Conservation (phyloP, 2,888 invertebrate species). For the Diplazon laetatorius region DNA sequence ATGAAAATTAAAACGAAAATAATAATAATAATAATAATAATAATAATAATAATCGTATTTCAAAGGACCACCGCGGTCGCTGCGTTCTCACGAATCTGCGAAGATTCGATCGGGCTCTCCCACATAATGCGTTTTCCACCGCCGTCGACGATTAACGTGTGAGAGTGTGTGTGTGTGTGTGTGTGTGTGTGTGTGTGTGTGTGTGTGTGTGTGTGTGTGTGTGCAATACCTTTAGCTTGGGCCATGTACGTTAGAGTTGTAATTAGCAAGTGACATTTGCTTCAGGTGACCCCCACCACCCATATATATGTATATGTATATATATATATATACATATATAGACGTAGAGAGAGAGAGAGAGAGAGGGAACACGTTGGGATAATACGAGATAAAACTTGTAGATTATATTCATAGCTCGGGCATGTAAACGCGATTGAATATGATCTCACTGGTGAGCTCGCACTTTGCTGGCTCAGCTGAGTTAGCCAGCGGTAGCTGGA, state of each 20-base stretch:
- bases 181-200: background rate
- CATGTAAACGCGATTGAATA: constrained; percentile 32
- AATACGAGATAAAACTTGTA: constrained; percentile 51
- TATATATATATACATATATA: constrained; percentile 37
- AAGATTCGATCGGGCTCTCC: constrained; percentile 63
- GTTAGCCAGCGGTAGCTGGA: constrained; percentile 46
- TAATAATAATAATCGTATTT: constrained; percentile 49
- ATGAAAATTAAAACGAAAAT: background rate
- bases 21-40: constrained; percentile 2
- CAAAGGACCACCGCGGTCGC: constrained; percentile 64
- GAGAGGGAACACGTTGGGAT: constrained; percentile 19
- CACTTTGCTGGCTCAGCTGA: constrained; percentile 28
- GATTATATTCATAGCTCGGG: constrained; percentile 56
- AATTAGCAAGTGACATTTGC: constrained; percentile 67
- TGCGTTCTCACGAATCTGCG: constrained; percentile 63
- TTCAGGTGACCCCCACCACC: constrained; percentile 35
- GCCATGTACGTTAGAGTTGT: constrained; percentile 44
- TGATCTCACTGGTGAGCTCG: constrained; percentile 54
- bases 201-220: background rate
- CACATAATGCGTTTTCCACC: constrained; percentile 52
- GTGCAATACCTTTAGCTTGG: constrained; percentile 15
- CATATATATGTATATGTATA: constrained; percentile 30
- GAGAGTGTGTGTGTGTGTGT: constrained; percentile 1
- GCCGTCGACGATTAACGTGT: background rate
- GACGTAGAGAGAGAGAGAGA: constrained; percentile 30